phyloP scores from a whole-genome alignment of 23 tunicate genomes.

The Ascidia mentula region DNA sequence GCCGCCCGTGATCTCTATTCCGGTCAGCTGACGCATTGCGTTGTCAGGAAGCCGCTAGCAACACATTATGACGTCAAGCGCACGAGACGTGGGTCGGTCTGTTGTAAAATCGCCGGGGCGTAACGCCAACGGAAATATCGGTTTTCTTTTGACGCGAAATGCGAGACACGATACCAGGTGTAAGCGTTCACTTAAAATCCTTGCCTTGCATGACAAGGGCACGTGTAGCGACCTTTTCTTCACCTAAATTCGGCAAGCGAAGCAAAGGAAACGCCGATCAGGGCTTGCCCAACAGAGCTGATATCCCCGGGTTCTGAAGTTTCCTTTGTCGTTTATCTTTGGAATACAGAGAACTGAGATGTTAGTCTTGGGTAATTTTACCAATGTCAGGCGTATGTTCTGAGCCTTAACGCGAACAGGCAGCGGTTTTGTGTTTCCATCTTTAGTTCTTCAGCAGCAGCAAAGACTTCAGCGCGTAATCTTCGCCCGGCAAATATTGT shows the following conservation, averaged over 20 bases:
- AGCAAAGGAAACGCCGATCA: slow-evolving; percentile 2
- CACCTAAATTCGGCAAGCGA: background rate
- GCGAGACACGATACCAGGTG: background rate
- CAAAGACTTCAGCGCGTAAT: too few species aligned
- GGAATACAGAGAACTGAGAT: too few species aligned
- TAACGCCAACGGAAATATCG: slow-evolving; percentile 5
- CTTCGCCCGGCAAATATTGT: too few species aligned
- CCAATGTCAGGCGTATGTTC: too few species aligned
- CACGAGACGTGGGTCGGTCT: background rate
- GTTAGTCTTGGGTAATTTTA: too few species aligned
- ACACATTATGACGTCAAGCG: background rate
- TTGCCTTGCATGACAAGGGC: background rate
- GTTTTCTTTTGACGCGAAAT: background rate
- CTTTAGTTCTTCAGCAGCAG: too few species aligned
- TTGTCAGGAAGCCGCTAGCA: background rate
- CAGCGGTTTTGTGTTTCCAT: too few species aligned
- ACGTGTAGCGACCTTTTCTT: background rate
- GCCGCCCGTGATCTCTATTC: too few species aligned
- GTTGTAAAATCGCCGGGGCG: background rate
- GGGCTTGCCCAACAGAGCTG: background rate
- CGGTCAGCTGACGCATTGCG: too few species aligned
- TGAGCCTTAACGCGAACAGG: too few species aligned
- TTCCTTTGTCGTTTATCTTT: background rate
- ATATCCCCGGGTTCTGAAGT: slow-evolving; percentile 1
- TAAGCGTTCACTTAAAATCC: background rate